Conservation (phyloP, 1,140 invertebrate genomes). For the Drosophila kurseongensis region DNA sequence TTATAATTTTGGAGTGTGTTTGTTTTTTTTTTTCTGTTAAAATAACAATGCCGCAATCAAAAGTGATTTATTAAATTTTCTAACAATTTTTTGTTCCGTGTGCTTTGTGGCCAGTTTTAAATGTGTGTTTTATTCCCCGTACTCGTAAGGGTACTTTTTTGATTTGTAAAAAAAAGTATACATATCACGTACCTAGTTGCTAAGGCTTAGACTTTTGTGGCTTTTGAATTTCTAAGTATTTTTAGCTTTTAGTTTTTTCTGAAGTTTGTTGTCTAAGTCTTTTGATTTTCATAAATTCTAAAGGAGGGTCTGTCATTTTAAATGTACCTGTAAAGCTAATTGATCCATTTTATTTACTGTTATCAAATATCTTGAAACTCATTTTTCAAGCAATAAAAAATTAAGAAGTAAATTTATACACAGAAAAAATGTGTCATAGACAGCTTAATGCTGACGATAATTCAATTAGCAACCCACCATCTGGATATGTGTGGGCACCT, state of each 20-base stretch:
- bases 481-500: slow-evolving; percentile 6
- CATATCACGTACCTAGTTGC: neutral
- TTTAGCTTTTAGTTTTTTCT: neutral
- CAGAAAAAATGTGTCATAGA: neutral
- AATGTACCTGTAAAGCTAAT: neutral
- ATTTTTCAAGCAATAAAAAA: neutral
- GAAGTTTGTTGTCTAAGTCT: slow-evolving; percentile 65
- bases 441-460: neutral
- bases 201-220: neutral
- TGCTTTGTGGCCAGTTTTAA: slow-evolving; percentile 12
- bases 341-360: too few relatives aligned
- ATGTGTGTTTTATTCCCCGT: neutral
- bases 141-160: neutral
- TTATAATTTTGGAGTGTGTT: slow-evolving; percentile 45
- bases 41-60: slow-evolving; percentile 79
- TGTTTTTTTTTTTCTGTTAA: slow-evolving; percentile 58
- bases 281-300: slow-evolving; percentile 33
- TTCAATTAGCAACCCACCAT: neutral
- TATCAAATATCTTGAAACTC: neutral
- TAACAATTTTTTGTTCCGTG: slow-evolving; percentile 44
- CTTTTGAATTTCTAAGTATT: neutral
- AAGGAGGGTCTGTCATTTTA: neutral
- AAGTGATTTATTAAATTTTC: slow-evolving; percentile 77
- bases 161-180: neutral
- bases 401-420: neutral